These are phyloP conservation scores for Biston betularia DNA, from an alignment of 2,888 invertebrate species.

Conservation along the genomic window DNA sequence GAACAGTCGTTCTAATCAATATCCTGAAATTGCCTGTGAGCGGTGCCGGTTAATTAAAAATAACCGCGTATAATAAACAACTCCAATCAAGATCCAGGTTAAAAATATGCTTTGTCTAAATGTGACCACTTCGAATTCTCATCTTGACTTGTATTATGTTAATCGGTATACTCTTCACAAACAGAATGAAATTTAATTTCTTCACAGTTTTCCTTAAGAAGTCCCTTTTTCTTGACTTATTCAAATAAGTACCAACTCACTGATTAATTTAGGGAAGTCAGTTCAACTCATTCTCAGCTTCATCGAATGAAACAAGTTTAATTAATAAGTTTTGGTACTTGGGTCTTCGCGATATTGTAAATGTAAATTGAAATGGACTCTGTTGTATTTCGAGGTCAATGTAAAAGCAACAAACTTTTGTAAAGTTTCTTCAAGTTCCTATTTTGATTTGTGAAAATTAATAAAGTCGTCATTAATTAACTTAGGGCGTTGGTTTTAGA, in stretches of 20 bases:
- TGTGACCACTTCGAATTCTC: constrained; percentile 52
- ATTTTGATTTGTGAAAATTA: constrained; percentile 38
- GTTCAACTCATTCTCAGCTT: constrained; percentile 67
- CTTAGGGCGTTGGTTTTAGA: constrained; percentile 10
- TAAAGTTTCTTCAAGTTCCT: constrained; percentile 34
- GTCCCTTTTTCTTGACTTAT: constrained; percentile 75
- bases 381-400: constrained; percentile 41
- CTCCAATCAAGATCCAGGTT: constrained; percentile 14
- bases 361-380: constrained; percentile 42
- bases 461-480: constrained; percentile 28
- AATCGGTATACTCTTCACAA: constrained; percentile 71
- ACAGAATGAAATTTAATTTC: constrained; percentile 80
- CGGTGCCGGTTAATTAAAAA: too few species aligned
- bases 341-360: constrained; percentile 48
- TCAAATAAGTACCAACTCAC: constrained; percentile 63
- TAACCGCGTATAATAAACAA: too few species aligned
- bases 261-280: constrained; percentile 77
- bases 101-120: constrained; percentile 37
- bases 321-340: constrained; percentile 74
- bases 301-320: constrained; percentile 80
- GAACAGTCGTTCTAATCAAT: too few species aligned
- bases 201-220: constrained; percentile 66
- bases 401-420: constrained; percentile 34
- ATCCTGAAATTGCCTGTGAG: too few species aligned
- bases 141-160: constrained; percentile 78